Base-by-base conservation (phyloP, 2,888 invertebrate species). In the Acanthosepion esculentum region DNA sequence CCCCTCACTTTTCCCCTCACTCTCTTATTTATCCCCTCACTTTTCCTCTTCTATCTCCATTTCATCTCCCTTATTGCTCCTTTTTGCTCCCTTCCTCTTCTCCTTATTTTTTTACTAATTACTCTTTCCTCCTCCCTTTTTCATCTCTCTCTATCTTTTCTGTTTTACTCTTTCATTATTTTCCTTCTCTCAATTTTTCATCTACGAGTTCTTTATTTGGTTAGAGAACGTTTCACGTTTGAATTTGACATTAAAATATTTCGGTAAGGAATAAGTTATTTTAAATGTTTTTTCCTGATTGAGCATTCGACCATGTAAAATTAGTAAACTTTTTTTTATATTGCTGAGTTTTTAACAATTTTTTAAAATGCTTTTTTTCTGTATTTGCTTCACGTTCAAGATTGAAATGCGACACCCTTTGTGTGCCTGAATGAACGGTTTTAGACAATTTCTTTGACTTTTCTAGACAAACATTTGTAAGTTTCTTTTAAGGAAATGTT, bases 21-120 rank as follows among this genome's bases (percentile, higher is more conserved):
- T 50, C 93, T 29, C 53, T 53, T 0, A 33, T n/a, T 55, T n/a
- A 26, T 15, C 29, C 20, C 55, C 29, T 33, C n/a, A 55, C 55
- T 12, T 33, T 18, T 0, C n/a, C 12, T 55, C 55, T 93, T 26
- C 55, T n/a, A 26, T 18, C 15, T 20, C 23, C 53, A n/a, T 18
- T 29, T 33, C 20, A 23, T n/a, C 29, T 50, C 6, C 6, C 41
- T 20, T 20, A 6, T 0, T 15, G 0, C 0, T 8, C 0, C 8
- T 23, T 93, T 10, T 0, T 50, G 8, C 50, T 15, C 0, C 0
- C 53, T 4, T 15, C 29, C 20, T 15, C 10, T 33, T n/a, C 4
- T 29, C 55, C n/a, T 50, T 48, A 41, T 41, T 41, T 41, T 41
- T 41, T 41, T 41, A 41, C 41, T 41, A 41, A 41, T 41, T 41